Evolutionary conservation across 2,113 vertebrate genomes (phyloP).

Genomic region (Procapra przewalskii): DNA sequence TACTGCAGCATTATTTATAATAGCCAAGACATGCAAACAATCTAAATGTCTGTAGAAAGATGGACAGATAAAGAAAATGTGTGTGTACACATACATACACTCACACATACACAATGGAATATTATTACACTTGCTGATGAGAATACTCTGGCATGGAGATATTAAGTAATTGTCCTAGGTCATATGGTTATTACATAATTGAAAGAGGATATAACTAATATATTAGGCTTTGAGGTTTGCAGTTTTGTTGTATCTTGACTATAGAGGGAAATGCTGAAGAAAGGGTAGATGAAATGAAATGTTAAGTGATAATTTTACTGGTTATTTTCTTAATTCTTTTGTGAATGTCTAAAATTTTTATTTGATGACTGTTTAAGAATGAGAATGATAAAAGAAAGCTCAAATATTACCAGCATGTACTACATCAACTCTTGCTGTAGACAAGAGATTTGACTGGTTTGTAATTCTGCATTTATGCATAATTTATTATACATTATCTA

Average conservation of each 20-base stretch:
- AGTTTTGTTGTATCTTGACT: neutral
- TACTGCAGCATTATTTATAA: neutral
- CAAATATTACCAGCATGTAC: constrained; percentile 17
- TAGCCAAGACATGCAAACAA: neutral
- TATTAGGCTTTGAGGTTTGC: neutral
- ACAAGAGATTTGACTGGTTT: constrained; percentile 36
- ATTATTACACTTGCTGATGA: neutral
- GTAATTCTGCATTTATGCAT: constrained; percentile 48
- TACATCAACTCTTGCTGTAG: constrained; percentile 27
- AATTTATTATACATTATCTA: constrained; percentile 50
- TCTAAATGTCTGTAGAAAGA: neutral
- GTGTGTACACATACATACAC: neutral
- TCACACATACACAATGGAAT: neutral
- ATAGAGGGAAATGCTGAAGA: neutral
- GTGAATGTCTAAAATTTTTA: constrained; percentile 20
- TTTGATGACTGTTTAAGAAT: constrained; percentile 16
- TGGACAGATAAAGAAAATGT: neutral
- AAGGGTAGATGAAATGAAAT: neutral
- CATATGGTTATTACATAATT: neutral
- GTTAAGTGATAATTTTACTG: neutral
- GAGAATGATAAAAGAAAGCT: constrained; percentile 22
- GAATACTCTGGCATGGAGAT: neutral
- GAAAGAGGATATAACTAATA: neutral
- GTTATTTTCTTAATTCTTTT: constrained; percentile 10
- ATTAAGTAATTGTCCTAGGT: neutral